A percentile compares a stretch with the other conserved stretches of the same genome.
These are phyloP conservation scores for Lasioglossum malachurum DNA, from an alignment of 2,888 invertebrate species.

Conservation along the genomic window DNA sequence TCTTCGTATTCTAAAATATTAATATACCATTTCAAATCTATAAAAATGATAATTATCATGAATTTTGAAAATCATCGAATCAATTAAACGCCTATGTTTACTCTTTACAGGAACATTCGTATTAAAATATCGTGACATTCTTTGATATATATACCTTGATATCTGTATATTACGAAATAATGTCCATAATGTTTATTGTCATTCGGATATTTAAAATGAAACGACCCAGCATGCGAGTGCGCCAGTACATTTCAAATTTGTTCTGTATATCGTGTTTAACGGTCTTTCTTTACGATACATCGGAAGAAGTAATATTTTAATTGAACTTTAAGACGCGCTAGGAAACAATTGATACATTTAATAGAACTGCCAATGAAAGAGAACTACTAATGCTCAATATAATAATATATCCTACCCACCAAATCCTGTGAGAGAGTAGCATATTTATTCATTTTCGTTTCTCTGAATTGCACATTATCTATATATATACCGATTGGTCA, in stretches of 20 bases:
- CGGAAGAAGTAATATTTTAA: conserved; percentile 57
- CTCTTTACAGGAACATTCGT: conserved; percentile 69
- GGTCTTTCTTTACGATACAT: conserved; percentile 59
- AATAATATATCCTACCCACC: conserved; percentile 63
- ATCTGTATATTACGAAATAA: conserved; percentile 62
- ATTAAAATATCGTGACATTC: conserved; percentile 69
- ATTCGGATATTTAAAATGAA: conserved; percentile 59
- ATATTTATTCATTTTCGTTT: conserved; percentile 48
- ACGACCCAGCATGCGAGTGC: conserved; percentile 59
- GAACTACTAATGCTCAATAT: conserved; percentile 80
- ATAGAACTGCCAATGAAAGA: conserved; percentile 82
- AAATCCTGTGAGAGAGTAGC: conserved; percentile 36
- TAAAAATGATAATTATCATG: conserved; percentile 23
- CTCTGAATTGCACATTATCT: not conserved
- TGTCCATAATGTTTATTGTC: conserved; percentile 61
- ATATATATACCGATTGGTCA: conserved; percentile 44
- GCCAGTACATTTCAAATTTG: conserved; percentile 51
- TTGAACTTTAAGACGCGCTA: conserved; percentile 67
- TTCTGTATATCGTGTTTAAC: conserved; percentile 55
- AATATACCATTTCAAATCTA: conserved; percentile 20
- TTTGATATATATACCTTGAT: conserved; percentile 70
- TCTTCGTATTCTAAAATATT: conserved; percentile 40
- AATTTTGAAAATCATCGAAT: not conserved
- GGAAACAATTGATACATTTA: conserved; percentile 75
- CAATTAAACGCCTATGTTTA: conserved; percentile 54